Evolutionary conservation across 2,113 vertebrate species (phyloP), one percentile per base, ranked within the genome.

Genomic region (Hepsetus odoe): DNA sequence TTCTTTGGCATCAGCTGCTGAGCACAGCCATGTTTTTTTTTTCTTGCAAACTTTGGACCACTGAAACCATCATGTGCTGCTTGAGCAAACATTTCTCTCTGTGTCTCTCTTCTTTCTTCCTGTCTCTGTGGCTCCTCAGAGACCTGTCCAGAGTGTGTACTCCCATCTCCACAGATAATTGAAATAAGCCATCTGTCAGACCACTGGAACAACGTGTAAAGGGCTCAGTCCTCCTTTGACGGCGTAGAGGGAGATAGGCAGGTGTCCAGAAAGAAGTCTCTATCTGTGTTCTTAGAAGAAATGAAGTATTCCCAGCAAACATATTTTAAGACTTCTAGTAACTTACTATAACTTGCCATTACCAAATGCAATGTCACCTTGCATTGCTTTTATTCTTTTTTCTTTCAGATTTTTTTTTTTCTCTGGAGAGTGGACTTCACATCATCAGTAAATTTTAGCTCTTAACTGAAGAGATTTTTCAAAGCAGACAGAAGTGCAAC

Each of bases 141-240:
- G 61, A 76, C 76, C 18, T 9, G 26, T 70, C 53, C 32, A 44
- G 40, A 24, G 44, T 76, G 58, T 72, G 72, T 73, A 58, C 69
- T 70, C 59, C 81, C n/a, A 64, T 85, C 82, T 67, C 56, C 56
- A 80, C 65, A 79, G 76, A 77, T 81, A 84, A 81, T 64, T 72
- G 78, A 79, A 84, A 80, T 77, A 82, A 81, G 65, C 61, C 72
- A 74, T 79, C 56, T 46, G 79, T 84, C 85, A 79, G 58, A 26
- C 40, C 24, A 32, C 62, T 77, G 56, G 56, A 49, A 32, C 67
- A 67, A 72, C 62, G 35, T 64, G 35, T 77, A 71, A 75, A 66
- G 56, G n/a, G 38, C 64, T 71, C 76, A 44, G 68, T 65, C 65
- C 64, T 64, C 53, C 46, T 26, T 32, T 32, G 76, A 26, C 71